These are phyloP conservation scores for Pachymerium ferrugineum DNA, from an alignment of 2,888 invertebrate genomes.

Conservation along the genomic window DNA sequence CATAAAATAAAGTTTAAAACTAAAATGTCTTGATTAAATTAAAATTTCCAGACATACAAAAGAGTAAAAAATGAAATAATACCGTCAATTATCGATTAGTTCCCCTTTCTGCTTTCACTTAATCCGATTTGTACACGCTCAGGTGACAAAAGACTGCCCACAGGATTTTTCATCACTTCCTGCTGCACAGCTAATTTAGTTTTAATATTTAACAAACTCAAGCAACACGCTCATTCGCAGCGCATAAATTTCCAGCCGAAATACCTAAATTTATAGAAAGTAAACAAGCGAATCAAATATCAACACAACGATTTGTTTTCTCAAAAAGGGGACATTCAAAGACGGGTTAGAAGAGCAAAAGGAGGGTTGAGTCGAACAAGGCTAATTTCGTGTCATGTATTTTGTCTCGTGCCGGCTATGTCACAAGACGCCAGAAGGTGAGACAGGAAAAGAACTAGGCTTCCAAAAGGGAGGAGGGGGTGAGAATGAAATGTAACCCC, in stretches of 20 bases:
- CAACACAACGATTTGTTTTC: constrained; percentile 22
- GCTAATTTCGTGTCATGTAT: constrained; percentile 22
- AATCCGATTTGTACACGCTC: constrained; percentile 25
- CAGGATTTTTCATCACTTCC: not conserved
- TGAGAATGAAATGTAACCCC: constrained; percentile 6
- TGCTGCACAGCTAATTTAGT: not conserved
- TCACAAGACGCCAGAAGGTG: constrained; percentile 27
- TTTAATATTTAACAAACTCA: no score
- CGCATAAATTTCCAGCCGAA: no score
- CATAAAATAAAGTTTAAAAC: no score
- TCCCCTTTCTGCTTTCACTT: constrained; percentile 20
- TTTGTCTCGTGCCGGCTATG: constrained; percentile 19
- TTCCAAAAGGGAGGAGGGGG: not conserved
- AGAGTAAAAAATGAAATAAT: constrained; percentile 19
- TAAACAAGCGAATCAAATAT: no score
- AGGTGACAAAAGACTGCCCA: not conserved
- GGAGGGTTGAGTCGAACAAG: constrained; percentile 4
- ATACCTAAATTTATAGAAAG: no score
- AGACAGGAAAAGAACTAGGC: not conserved
- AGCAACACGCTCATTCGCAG: no score
- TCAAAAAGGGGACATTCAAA: not conserved
- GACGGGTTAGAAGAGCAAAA: not conserved
- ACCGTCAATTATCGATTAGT: constrained; percentile 18
- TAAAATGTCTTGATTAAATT: no score
- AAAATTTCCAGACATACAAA: no score